Evolutionary conservation across 1,140 invertebrate species (phyloP), one percentile per base, ranked within the genome.

Genomic region (Caenorhabditis latens): DNA sequence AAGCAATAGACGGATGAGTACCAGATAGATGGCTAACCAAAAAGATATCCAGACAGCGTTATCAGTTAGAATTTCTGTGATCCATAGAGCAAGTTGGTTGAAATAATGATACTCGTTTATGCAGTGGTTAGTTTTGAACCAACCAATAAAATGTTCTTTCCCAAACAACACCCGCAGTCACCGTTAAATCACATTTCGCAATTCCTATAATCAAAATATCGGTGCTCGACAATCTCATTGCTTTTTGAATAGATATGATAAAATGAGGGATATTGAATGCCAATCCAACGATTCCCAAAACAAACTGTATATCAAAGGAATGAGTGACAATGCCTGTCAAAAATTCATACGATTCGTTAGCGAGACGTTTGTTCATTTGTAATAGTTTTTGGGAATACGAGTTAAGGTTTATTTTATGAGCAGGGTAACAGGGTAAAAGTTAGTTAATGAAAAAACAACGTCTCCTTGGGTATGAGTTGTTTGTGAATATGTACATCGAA

Each of bases 151-250:
- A 48, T 46, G 42, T 71, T 71, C 42, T 46, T 0, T 71, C 16
- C 6, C 0, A 43, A 4, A 48, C 13, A 19, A 46, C 9, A 5
- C 4, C 8, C 16, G 42, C 16, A 71, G 21, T 46, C 5, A n/a
- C 65, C 7, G 11, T 32, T 14, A 71, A 32, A 21, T 71, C 65
- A 46, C 42, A 46, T 16, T 48, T 7, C 4, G 21, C 21, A 48
- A 71, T 71, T n/a, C 16, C 65, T 6, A 46, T 71, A 46, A 71
- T 71, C 42, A 71, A 9, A 46, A 21, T 8, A 71, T 71, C n/a
- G 0, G 42, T 48, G 43, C 7, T 16, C 8, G 13, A 19, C 1
- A n/a, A 21, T 71, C 65, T 71, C 43, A 71, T 16, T 2, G 65
- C n/a, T n/a, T 71, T 71, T 19, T 32, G 40, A 71, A 13, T 46